Evolutionary conservation across 2,113 vertebrate genomes (phyloP).

Genomic region (Camelus dromedarius): DNA sequence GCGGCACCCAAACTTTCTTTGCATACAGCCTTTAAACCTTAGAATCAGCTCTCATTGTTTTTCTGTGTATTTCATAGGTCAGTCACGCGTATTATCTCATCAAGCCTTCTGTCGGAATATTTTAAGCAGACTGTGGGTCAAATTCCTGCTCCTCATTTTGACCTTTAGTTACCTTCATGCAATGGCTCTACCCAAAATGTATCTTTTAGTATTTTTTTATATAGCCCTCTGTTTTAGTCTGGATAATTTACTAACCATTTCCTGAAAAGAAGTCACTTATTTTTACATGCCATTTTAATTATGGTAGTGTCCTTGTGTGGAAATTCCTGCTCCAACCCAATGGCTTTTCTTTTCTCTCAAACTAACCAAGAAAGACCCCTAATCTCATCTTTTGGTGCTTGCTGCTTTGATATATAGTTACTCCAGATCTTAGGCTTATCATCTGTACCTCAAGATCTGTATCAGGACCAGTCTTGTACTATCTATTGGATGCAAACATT

Average conservation of each 20-base stretch:
- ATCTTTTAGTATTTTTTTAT: background rate
- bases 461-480: background rate
- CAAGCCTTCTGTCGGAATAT: background rate
- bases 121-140: background rate
- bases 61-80: background rate
- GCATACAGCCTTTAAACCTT: background rate
- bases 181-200: background rate
- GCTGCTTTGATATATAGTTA: slow-evolving; percentile 1
- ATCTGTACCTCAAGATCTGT: background rate
- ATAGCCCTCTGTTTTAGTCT: background rate
- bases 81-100: background rate
- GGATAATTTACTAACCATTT: background rate
- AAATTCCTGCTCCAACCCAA: background rate
- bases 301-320: background rate
- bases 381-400: background rate
- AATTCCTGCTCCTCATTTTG: background rate
- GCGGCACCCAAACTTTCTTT: background rate
- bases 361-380: background rate
- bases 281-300: slow-evolving; percentile 33
- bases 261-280: background rate
- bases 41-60: background rate
- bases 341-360: background rate
- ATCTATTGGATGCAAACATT: background rate
- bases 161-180: background rate
- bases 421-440: background rate